Conservation (phyloP, 1,140 invertebrate genomes). For the Zaprionus nigranus region DNA sequence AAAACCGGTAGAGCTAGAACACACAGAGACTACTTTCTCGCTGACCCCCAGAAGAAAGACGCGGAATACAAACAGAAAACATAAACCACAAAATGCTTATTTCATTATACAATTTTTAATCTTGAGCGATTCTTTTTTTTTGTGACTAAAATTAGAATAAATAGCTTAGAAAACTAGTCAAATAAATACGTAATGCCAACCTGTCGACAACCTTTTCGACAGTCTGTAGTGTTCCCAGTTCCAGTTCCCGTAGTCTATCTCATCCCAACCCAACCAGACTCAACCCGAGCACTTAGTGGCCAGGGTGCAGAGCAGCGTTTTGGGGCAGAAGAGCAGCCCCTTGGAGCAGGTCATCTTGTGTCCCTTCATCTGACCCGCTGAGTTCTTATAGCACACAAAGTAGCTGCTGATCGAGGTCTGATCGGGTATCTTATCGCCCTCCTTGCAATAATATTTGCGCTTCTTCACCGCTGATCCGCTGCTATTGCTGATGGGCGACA, state of each 20-base stretch:
- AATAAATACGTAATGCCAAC: slow-evolving; percentile 32
- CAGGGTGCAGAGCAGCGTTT: slow-evolving; percentile 73
- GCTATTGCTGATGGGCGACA: slow-evolving; percentile 17
- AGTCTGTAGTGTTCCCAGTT: neutral
- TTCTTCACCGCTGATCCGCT: slow-evolving; percentile 50
- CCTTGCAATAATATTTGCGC: slow-evolving; percentile 80
- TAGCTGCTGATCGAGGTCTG: slow-evolving; percentile 80
- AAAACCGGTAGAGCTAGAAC: slow-evolving; percentile 28
- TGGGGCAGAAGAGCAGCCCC: slow-evolving; percentile 75
- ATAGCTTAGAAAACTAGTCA: slow-evolving; percentile 59
- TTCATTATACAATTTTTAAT: slow-evolving; percentile 5
- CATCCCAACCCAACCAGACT: neutral
- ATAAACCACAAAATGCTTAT: neutral
- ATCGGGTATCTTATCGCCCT: slow-evolving; percentile 82
- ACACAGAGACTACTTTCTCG: slow-evolving; percentile 52
- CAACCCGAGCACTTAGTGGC: slow-evolving; percentile 71
- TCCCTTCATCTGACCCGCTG: slow-evolving; percentile 76
- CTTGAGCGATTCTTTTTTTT: neutral
- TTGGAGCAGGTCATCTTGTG: slow-evolving; percentile 83
- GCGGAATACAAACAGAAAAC: neutral
- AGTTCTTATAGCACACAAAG: slow-evolving; percentile 82
- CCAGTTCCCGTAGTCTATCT: neutral
- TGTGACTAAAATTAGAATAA: slow-evolving; percentile 67
- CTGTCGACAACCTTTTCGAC: neutral
- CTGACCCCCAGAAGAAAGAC: slow-evolving; percentile 26